phyloP scores from a whole-genome alignment of 2,113 vertebrate genomes.

The Oceanites oceanicus region DNA sequence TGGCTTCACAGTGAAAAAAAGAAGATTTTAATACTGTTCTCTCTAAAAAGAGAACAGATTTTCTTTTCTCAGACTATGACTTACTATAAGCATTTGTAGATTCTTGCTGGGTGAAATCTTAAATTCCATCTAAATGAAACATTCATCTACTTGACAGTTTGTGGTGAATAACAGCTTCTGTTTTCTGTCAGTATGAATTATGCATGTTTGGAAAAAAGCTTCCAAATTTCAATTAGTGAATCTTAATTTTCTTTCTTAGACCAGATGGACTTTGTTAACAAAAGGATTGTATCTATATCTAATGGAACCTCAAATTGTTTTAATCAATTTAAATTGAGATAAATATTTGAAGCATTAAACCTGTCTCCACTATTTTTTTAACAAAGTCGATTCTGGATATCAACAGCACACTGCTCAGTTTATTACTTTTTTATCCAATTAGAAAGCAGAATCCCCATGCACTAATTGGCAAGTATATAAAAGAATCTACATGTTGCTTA shows the following conservation, averaged over 20 bases:
- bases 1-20: slow-evolving; percentile 4
- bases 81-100: slow-evolving; percentile 58
- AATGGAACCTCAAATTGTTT: slow-evolving; percentile 70
- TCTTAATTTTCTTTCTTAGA: slow-evolving; percentile 71
- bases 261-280: slow-evolving; percentile 72
- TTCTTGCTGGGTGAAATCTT: slow-evolving; percentile 68
- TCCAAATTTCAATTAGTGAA: slow-evolving; percentile 71
- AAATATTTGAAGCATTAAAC: slow-evolving; percentile 73
- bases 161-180: slow-evolving; percentile 75
- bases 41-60: slow-evolving; percentile 38
- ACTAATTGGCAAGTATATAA: slow-evolving; percentile 69
- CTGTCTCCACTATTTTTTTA: slow-evolving; percentile 52
- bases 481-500: slow-evolving; percentile 66
- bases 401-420: slow-evolving; percentile 61
- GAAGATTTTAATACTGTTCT: not conserved
- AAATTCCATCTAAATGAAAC: slow-evolving; percentile 75
- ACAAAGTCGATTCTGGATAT: slow-evolving; percentile 55
- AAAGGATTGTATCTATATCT: slow-evolving; percentile 61
- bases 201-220: slow-evolving; percentile 73
- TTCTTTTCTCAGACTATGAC: slow-evolving; percentile 44
- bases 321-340: slow-evolving; percentile 71
- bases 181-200: slow-evolving; percentile 77
- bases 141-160: slow-evolving; percentile 74
- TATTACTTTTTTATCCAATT: slow-evolving; percentile 71
- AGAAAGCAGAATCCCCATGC: slow-evolving; percentile 61